These are phyloP conservation scores for Microcebus tavaratra DNA, from an alignment of 2,113 vertebrate species.

Conservation along the genomic window DNA sequence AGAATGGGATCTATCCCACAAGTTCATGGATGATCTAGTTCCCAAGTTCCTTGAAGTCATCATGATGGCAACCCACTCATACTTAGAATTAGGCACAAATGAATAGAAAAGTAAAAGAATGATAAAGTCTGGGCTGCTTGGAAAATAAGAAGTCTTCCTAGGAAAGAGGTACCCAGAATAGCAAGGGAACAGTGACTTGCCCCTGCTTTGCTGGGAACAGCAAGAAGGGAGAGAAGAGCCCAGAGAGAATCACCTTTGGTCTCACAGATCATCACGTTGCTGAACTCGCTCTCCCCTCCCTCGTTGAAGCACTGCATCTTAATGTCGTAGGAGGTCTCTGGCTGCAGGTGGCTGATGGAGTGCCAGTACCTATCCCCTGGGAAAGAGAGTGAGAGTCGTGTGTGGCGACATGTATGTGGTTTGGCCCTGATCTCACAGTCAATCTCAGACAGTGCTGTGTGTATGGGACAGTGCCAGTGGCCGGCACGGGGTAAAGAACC, in stretches of 20 bases:
- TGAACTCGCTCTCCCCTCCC: conserved; percentile 97
- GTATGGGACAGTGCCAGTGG: neutral
- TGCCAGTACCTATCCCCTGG: conserved; percentile 96
- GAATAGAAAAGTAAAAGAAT: neutral
- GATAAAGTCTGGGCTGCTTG: neutral
- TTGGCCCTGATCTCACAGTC: neutral
- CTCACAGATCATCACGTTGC: conserved; percentile 98
- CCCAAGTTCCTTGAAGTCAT: neutral
- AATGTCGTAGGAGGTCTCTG: conserved; percentile 97
- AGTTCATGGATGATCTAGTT: neutral
- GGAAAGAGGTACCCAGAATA: neutral
- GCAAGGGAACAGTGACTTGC: neutral
- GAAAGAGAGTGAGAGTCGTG: neutral
- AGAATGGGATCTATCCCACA: neutral
- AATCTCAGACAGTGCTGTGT: neutral
- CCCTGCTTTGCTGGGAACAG: neutral
- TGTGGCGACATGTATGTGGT: accelerated
- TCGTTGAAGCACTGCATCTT: conserved; percentile 99
- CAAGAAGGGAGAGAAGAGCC: neutral
- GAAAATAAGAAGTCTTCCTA: neutral
- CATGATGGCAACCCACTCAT: neutral
- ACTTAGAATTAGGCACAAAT: neutral
- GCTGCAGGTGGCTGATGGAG: conserved; percentile 96
- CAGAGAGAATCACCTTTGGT: conserved; percentile 90
- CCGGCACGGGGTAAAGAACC: neutral